Evolutionary conservation across 2,113 vertebrate genomes (phyloP).

Genomic region (Passer domesticus): DNA sequence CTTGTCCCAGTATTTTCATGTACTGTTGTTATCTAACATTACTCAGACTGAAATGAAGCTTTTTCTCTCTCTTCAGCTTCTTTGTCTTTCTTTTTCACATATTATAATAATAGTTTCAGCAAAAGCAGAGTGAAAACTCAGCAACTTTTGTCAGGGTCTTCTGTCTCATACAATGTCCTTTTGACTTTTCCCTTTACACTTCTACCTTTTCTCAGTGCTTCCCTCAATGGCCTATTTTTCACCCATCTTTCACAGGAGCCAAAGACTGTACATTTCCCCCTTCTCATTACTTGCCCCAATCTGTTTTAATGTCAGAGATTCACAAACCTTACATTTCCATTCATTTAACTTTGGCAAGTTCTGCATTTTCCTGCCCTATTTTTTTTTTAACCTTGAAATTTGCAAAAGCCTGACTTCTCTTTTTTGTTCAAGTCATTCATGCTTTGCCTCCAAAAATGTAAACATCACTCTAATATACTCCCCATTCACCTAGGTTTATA

Average conservation of each 20-base stretch:
- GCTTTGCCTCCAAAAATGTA: background rate
- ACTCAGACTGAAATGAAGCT: background rate
- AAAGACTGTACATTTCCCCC: background rate
- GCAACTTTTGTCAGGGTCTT: background rate
- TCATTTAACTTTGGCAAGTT: background rate
- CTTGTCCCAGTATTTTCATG: background rate
- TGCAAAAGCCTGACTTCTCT: background rate
- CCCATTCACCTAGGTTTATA: background rate
- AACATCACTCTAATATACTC: background rate
- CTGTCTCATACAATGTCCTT: background rate
- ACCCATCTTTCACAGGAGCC: background rate
- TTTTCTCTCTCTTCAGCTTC: background rate
- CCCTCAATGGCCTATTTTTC: background rate
- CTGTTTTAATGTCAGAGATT: background rate
- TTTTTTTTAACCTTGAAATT: background rate
- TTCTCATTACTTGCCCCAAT: background rate
- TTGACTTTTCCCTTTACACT: background rate
- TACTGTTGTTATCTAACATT: background rate
- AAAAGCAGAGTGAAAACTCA: conserved; percentile 5
- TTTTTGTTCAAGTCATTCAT: background rate
- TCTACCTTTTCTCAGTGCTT: background rate
- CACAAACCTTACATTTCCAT: background rate
- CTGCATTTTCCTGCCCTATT: background rate
- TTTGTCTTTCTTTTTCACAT: background rate
- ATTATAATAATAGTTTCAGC: background rate